Conservation (phyloP, 2,797 vertebrate species). For the Crypturellus tataupa region DNA sequence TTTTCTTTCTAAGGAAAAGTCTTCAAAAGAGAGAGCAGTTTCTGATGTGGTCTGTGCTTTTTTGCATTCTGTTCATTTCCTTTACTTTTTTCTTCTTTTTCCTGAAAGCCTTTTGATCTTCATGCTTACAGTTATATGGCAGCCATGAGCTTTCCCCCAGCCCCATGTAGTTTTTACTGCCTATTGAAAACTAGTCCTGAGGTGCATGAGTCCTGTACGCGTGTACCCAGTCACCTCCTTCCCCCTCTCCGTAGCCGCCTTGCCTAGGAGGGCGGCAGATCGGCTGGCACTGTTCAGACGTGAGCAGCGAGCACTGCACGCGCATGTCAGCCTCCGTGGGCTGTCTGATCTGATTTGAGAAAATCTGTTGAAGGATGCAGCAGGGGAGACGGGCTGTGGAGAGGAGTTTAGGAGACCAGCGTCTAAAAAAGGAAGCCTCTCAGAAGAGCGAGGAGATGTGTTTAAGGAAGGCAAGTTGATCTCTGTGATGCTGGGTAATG, state of each 20-base stretch:
- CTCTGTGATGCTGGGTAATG: constrained; percentile 28
- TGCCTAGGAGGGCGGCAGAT: not conserved
- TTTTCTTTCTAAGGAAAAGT: not conserved
- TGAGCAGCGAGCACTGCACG: not conserved
- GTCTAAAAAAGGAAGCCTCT: constrained; percentile 53
- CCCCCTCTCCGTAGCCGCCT: not conserved
- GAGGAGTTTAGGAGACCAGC: constrained; percentile 35
- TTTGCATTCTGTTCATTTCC: not conserved
- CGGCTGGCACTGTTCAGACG: not conserved
- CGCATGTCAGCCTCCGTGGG: constrained; percentile 42
- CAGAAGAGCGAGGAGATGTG: constrained; percentile 16
- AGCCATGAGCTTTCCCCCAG: not conserved
- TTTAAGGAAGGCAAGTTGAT: constrained; percentile 55
- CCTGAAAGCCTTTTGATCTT: not conserved
- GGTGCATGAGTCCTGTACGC: not conserved
- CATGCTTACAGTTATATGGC: not conserved
- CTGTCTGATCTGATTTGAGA: constrained; percentile 70
- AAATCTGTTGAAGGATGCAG: constrained; percentile 60
- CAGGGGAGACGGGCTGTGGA: constrained; percentile 57
- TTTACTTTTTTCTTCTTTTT: not conserved
- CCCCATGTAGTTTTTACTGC: not conserved
- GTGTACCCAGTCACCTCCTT: constrained; percentile 45
- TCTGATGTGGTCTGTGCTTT: not conserved
- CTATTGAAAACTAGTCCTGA: not conserved
- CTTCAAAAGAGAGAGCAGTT: not conserved